Evolutionary conservation across 2,113 vertebrate species (phyloP).

Genomic region (Passerina amoena): DNA sequence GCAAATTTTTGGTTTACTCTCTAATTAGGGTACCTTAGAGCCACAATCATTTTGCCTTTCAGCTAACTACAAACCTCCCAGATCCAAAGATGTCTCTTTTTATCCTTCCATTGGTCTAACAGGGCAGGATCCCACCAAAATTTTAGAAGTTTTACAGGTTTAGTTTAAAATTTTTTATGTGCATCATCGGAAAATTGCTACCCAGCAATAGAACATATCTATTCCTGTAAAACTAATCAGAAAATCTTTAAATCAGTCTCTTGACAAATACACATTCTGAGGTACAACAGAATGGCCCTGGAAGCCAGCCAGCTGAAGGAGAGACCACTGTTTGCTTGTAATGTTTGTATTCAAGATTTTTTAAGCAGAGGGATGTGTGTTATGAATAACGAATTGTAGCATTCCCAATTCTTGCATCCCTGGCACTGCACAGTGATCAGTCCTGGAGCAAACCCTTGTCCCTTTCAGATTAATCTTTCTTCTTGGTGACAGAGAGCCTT

Average conservation of each 20-base stretch:
- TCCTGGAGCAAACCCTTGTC: background rate
- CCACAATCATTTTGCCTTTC: background rate
- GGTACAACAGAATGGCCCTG: background rate
- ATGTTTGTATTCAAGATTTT: background rate
- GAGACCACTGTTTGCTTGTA: background rate
- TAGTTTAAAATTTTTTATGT: background rate
- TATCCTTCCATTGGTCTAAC: background rate
- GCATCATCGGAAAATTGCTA: background rate
- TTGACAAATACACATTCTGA: background rate
- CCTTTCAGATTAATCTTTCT: background rate
- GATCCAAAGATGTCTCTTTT: background rate
- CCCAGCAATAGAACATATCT: background rate
- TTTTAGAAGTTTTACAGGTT: background rate
- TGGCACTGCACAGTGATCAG: background rate
- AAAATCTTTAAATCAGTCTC: background rate
- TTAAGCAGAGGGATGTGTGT: background rate
- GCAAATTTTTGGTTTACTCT: background rate
- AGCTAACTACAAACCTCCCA: background rate
- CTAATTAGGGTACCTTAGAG: background rate
- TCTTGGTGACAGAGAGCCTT: background rate
- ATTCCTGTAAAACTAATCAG: background rate
- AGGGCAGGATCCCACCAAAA: background rate
- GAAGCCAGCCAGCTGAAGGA: background rate
- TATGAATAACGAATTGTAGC: background rate
- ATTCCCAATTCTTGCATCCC: background rate